phyloP scores from a whole-genome alignment of 2,113 vertebrate species.

The Mola mola region DNA sequence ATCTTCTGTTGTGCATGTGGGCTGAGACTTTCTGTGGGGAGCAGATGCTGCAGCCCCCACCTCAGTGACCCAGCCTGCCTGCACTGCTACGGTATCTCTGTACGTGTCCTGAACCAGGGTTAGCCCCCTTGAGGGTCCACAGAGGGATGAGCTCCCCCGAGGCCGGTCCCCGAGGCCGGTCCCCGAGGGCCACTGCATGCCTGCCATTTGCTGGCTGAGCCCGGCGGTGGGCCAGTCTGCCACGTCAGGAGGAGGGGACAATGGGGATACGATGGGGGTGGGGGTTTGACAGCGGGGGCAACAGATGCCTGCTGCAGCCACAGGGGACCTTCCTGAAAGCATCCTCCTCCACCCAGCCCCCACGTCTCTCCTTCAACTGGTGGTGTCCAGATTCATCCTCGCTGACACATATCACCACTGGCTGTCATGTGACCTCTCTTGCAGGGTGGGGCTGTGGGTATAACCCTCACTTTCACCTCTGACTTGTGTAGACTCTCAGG shows the following conservation, averaged over 20 bases:
- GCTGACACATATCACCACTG: slow-evolving; percentile 57
- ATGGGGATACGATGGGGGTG: slow-evolving; percentile 27
- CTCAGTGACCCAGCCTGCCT: slow-evolving; percentile 59
- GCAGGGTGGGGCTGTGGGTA: neutral
- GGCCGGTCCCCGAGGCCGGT: slow-evolving; percentile 60
- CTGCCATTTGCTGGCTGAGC: slow-evolving; percentile 60
- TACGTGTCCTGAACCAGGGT: slow-evolving; percentile 50
- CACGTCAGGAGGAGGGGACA: slow-evolving; percentile 46
- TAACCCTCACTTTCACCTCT: slow-evolving; percentile 34
- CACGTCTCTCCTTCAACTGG: slow-evolving; percentile 64
- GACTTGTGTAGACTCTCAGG: slow-evolving; percentile 11
- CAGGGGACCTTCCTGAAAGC: slow-evolving; percentile 92
- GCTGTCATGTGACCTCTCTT: slow-evolving; percentile 33
- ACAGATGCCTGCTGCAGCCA: slow-evolving; percentile 97
- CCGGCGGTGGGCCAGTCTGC: slow-evolving; percentile 46
- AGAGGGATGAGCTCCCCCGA: slow-evolving; percentile 63
- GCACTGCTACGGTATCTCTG: slow-evolving; percentile 30
- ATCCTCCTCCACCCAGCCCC: slow-evolving; percentile 79
- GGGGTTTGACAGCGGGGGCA: slow-evolving; percentile 82
- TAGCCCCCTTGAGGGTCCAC: slow-evolving; percentile 38
- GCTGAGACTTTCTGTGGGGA: slow-evolving; percentile 22
- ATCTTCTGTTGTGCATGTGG: neutral
- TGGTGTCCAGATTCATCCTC: slow-evolving; percentile 58
- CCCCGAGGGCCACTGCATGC: slow-evolving; percentile 51
- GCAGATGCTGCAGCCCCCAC: slow-evolving; percentile 71